Percentiles rank a stretch among this genome's conserved stretches.
phyloP scores from a whole-genome alignment of 2,888 invertebrate species.

The Stenodera caucasica region DNA sequence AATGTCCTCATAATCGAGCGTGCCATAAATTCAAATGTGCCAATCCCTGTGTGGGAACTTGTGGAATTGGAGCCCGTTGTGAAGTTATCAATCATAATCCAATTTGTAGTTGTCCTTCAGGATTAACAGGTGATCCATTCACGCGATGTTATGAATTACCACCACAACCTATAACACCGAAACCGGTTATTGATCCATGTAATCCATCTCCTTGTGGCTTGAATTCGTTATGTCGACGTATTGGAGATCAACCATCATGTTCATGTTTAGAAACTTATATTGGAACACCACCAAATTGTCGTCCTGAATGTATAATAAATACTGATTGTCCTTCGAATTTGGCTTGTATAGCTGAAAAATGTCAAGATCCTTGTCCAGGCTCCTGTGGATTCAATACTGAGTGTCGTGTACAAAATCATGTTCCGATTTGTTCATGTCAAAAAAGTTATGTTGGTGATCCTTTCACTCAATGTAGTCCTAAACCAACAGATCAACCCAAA shows the following conservation, averaged over 20 bases:
- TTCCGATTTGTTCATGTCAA: conserved; percentile 67
- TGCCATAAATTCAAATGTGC: conserved; percentile 76
- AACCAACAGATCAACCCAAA: conserved; percentile 40
- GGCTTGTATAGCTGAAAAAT: conserved; percentile 73
- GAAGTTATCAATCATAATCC: conserved; percentile 76
- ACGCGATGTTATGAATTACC: conserved; percentile 62
- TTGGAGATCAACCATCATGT: conserved; percentile 66
- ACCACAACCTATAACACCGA: conserved; percentile 47
- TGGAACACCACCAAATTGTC: conserved; percentile 76
- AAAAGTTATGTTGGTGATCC: conserved; percentile 68
- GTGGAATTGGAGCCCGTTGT: conserved; percentile 72
- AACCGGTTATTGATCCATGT: conserved; percentile 60
- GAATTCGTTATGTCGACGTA: conserved; percentile 64
- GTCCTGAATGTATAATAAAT: conserved; percentile 72
- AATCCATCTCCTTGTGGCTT: conserved; percentile 65
- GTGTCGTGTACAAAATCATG: conserved; percentile 70
- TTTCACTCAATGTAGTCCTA: conserved; percentile 62
- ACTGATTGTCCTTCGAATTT: conserved; percentile 68
- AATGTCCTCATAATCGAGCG: conserved; percentile 71
- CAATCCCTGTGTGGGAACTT: conserved; percentile 75
- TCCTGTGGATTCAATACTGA: conserved; percentile 73
- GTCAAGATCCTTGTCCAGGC: conserved; percentile 71
- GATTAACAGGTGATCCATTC: conserved; percentile 73
- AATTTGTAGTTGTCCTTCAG: conserved; percentile 70
- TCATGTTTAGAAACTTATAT: conserved; percentile 68